Conservation (phyloP, 2,113 vertebrate genomes). For the Osmerus mordax region DNA sequence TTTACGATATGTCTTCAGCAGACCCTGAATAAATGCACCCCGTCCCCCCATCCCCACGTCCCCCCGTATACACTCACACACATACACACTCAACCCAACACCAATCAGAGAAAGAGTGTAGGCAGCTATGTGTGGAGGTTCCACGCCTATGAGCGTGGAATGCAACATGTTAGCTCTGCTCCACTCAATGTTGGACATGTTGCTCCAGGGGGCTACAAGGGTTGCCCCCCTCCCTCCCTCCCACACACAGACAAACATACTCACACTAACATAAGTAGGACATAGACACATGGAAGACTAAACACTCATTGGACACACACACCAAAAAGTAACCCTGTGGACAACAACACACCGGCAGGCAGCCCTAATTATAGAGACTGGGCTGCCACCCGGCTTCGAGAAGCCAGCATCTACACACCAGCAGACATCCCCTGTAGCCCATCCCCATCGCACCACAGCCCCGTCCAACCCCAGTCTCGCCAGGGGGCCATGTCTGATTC, state of each 20-base stretch:
- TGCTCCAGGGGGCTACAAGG: neutral
- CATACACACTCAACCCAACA: neutral
- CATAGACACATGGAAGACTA: neutral
- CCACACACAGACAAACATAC: neutral
- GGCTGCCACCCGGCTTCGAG: conserved; percentile 3
- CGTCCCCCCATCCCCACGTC: too few species aligned
- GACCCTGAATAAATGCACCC: neutral
- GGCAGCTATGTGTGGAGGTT: neutral
- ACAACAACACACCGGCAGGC: conserved; percentile 1
- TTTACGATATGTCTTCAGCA: too few species aligned
- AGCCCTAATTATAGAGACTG: conserved; percentile 11
- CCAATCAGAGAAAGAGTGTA: neutral
- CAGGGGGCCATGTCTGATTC: conserved; percentile 5
- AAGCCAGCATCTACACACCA: conserved; percentile 3
- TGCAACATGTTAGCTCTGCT: conserved; percentile 12
- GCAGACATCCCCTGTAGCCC: neutral
- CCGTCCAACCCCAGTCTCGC: neutral
- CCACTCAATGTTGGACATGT: conserved; percentile 7
- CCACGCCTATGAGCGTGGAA: neutral
- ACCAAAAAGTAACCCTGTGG: neutral
- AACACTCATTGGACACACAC: neutral
- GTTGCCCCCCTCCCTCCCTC: conserved; percentile 1
- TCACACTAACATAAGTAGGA: neutral
- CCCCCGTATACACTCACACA: neutral
- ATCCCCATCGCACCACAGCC: neutral